A percentile compares a stretch with the other conserved stretches of the same genome.
These are phyloP conservation scores for Megathymus violae DNA, from an alignment of 1,140 invertebrate genomes.

Conservation along the genomic window DNA sequence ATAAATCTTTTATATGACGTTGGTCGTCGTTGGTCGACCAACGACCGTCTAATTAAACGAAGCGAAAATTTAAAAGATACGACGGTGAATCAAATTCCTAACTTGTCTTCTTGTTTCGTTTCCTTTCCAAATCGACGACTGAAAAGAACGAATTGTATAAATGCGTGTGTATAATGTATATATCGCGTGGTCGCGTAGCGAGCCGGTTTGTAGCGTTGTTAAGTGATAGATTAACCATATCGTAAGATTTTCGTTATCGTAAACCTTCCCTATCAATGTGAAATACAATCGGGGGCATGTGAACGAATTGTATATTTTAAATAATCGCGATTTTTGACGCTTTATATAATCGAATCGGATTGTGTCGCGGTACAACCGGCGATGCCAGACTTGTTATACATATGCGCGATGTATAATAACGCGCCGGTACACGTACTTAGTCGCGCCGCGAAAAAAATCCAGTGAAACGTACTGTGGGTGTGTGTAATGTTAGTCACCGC, in stretches of 20 bases:
- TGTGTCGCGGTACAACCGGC: constrained; percentile 8
- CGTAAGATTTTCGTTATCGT: constrained; percentile 68
- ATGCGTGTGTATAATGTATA: constrained; percentile 56
- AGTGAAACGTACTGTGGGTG: neutral
- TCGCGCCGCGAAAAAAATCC: constrained; percentile 4
- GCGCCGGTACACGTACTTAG: constrained; percentile 11
- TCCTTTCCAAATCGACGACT: constrained; percentile 69
- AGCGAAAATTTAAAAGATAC: constrained; percentile 7
- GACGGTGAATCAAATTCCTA: constrained; percentile 29
- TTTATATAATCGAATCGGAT: neutral
- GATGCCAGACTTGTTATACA: constrained; percentile 11
- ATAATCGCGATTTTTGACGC: constrained; percentile 22
- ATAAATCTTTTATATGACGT: too few relatives aligned
- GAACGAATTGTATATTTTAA: constrained; percentile 29
- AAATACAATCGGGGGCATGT: constrained; percentile 53
- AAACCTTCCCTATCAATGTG: constrained; percentile 46
- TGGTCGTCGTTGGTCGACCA: neutral
- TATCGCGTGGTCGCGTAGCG: constrained; percentile 57
- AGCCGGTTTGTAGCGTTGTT: constrained; percentile 41
- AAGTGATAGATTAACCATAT: constrained; percentile 77
- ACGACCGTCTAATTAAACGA: neutral
- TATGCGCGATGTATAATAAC: constrained; percentile 11
- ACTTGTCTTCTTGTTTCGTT: constrained; percentile 49
- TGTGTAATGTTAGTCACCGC: neutral
- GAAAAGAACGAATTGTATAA: constrained; percentile 50